These are phyloP conservation scores for Sesia apiformis DNA, from an alignment of 2,888 invertebrate genomes.

Conservation along the genomic window DNA sequence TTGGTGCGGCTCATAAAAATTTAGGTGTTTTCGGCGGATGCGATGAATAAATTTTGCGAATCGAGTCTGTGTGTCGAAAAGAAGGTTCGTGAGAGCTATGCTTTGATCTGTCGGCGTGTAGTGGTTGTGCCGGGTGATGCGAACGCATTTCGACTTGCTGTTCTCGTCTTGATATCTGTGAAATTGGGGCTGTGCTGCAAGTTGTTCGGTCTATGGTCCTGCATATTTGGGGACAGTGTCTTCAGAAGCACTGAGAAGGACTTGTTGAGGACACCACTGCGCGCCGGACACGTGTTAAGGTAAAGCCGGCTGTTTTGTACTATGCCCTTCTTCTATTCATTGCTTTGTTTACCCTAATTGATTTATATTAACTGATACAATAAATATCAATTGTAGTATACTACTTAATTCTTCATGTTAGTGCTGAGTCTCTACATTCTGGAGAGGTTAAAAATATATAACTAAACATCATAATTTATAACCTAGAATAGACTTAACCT, in stretches of 20 bases:
- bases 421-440: too few relatives aligned
- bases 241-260: conserved; percentile 21
- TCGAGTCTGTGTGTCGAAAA: conserved; percentile 70
- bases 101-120: conserved; percentile 63
- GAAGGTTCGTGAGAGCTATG: conserved; percentile 60
- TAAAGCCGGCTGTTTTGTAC: conserved; percentile 13
- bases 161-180: conserved; percentile 40
- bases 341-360: too few relatives aligned
- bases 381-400: too few relatives aligned
- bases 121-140: conserved; percentile 58
- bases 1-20: conserved; percentile 58
- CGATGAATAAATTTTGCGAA: conserved; percentile 74
- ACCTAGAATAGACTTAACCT: too few relatives aligned
- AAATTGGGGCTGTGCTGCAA: conserved; percentile 35
- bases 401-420: too few relatives aligned
- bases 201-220: conserved; percentile 20
- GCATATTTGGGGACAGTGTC: conserved; percentile 20
- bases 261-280: conserved; percentile 26
- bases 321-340: too few relatives aligned
- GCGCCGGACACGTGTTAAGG: conserved; percentile 53
- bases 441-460: too few relatives aligned
- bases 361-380: too few relatives aligned
- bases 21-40: conserved; percentile 68
- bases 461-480: too few relatives aligned
- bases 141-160: conserved; percentile 43